Percentiles rank a stretch among this genome's conserved stretches.
Conservation (phyloP, 2,113 vertebrate species). For the Myotis brandtii region DNA sequence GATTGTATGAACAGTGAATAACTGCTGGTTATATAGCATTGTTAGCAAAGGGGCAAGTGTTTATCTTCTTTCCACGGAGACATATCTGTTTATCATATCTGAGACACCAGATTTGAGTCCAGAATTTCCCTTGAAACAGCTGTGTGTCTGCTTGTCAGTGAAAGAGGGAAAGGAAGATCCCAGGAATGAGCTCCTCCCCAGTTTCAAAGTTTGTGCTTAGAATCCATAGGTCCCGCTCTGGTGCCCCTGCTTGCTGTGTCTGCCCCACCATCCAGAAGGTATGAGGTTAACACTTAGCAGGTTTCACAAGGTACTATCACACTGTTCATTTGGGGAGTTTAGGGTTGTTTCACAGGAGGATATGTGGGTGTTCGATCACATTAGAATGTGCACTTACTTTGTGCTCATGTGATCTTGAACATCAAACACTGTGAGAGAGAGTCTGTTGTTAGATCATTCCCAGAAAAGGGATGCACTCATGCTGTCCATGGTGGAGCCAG, state of each 20-base stretch:
- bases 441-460: neutral
- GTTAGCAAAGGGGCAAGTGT: too few species aligned
- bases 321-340: neutral
- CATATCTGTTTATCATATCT: rapidly evolving
- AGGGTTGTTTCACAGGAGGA: neutral
- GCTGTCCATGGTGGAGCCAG: neutral
- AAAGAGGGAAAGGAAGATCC: neutral
- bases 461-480: neutral
- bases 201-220: neutral
- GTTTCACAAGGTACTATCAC: neutral
- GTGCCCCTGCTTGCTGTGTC: neutral
- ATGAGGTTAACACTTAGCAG: neutral
- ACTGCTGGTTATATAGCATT: neutral
- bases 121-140: neutral
- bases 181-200: neutral
- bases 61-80: neutral
- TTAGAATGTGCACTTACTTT: neutral
- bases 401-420: neutral
- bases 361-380: neutral
- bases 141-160: neutral
- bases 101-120: neutral
- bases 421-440: neutral
- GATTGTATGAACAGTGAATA: rapidly evolving
- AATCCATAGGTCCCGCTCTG: neutral
- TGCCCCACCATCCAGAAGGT: neutral